Percentiles rank a stretch among this genome's conserved stretches.
Conservation (phyloP, 2,797 vertebrate species). For the Decapterus maruadsi region DNA sequence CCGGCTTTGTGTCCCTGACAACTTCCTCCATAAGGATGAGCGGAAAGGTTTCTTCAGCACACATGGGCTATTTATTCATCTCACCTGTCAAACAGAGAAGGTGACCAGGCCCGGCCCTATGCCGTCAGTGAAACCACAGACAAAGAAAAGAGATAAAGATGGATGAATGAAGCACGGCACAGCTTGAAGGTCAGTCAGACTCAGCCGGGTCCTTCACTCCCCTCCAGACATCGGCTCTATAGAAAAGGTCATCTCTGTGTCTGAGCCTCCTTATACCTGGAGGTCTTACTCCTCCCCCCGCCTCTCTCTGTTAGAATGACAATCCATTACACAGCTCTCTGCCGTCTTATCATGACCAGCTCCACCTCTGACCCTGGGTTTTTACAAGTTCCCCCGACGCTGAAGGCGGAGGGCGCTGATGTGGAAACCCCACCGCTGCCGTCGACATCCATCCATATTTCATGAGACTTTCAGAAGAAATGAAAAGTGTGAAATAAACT, state of each 20-base stretch:
- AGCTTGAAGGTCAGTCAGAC: constrained; percentile 38
- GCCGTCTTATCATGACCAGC: constrained; percentile 31
- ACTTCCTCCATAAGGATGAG: constrained; percentile 7
- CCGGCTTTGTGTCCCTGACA: constrained; percentile 17
- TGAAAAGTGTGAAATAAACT: constrained; percentile 52
- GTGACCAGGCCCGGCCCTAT: constrained; percentile 19
- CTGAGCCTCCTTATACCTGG: constrained; percentile 10
- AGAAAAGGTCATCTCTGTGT: constrained; percentile 34
- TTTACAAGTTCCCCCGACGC: constrained; percentile 28
- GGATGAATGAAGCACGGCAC: constrained; percentile 16
- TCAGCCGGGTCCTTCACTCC: background rate
- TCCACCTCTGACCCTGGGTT: constrained; percentile 44
- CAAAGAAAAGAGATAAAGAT: constrained; percentile 5
- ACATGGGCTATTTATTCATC: constrained; percentile 47
- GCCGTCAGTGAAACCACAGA: background rate
- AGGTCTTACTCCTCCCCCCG: background rate
- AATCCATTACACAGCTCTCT: constrained; percentile 33
- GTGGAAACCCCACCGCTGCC: constrained; percentile 26
- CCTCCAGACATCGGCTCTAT: constrained; percentile 1
- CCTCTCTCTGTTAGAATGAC: constrained; percentile 36
- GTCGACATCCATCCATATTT: constrained; percentile 49
- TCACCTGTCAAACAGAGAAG: constrained; percentile 48
- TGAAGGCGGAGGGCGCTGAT: constrained; percentile 3
- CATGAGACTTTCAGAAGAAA: constrained; percentile 47
- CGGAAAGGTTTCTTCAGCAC: constrained; percentile 28